These are phyloP conservation scores for Penaeus chinensis DNA, from an alignment of 1,140 invertebrate species.

Conservation along the genomic window DNA sequence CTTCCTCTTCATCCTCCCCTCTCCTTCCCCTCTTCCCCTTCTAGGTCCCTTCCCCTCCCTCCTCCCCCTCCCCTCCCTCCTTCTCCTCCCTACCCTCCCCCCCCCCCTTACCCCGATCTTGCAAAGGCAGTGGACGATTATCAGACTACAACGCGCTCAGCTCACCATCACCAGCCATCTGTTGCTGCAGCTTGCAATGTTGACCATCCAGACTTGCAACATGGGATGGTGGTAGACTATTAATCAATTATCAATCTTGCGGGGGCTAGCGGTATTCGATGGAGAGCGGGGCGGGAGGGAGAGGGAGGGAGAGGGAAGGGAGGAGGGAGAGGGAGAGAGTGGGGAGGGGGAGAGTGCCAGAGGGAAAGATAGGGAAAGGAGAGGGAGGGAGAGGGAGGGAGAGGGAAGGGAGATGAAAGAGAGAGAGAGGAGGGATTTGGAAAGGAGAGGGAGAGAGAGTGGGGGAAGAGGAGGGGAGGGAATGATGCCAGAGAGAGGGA, in stretches of 20 bases:
- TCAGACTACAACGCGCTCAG: no score
- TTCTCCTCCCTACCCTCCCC: no score
- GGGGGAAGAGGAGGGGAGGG: not conserved
- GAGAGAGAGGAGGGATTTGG: not conserved
- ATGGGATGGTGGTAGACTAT: slow-evolving; percentile 17
- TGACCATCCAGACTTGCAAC: not conserved
- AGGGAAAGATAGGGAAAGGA: not conserved
- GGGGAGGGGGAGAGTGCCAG: not conserved
- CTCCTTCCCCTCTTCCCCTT: no score
- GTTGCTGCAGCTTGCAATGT: not conserved
- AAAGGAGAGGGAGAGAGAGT: not conserved
- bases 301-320: not conserved
- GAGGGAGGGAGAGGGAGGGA: not conserved
- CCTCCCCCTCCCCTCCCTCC: no score
- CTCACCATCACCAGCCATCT: slow-evolving; percentile 21
- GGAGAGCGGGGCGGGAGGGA: not conserved
- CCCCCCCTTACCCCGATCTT: no score
- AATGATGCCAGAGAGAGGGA: not conserved
- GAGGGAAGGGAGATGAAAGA: not conserved
- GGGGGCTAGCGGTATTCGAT: not conserved
- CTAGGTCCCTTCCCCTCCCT: no score
- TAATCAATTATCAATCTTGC: slow-evolving; percentile 47
- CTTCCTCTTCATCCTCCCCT: no score
- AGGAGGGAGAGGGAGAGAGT: not conserved
- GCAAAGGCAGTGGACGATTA: no score